Conservation (phyloP, 2,113 vertebrate species). For the Pituophis catenifer region DNA sequence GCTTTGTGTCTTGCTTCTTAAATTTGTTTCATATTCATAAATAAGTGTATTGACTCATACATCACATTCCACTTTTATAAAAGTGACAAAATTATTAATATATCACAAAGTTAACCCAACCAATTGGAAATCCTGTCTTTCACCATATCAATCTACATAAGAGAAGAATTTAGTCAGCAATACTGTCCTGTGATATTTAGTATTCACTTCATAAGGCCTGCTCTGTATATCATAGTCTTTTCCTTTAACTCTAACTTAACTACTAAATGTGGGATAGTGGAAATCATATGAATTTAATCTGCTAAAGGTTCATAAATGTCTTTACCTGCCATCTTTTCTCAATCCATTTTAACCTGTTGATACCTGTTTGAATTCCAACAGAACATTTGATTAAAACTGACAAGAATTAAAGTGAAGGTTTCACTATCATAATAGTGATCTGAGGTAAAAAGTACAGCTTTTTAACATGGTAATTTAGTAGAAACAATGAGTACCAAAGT, state of each 20-base stretch:
- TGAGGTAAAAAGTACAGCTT: not conserved
- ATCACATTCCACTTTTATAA: not conserved
- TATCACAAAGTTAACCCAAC: not conserved
- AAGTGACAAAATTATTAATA: not conserved
- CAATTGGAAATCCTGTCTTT: not conserved
- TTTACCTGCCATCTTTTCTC: not conserved
- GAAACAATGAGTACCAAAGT: not conserved
- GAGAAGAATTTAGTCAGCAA: not conserved
- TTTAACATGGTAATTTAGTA: not conserved
- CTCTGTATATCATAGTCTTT: not conserved
- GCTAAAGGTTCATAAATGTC: not conserved
- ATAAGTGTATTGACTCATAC: not conserved
- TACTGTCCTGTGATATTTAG: not conserved
- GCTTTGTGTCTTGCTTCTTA: not conserved
- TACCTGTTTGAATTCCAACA: not conserved
- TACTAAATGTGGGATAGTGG: not conserved
- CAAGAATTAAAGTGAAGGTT: not conserved
- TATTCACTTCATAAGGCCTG: not conserved
- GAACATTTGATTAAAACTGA: not conserved
- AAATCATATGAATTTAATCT: not conserved
- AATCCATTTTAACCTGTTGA: not conserved
- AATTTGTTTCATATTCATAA: not conserved
- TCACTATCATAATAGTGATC: not conserved
- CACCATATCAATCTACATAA: not conserved
- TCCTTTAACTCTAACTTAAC: not conserved